Evolutionary conservation across 2,113 vertebrate genomes (phyloP).

Genomic region (Prionailurus viverrinus): DNA sequence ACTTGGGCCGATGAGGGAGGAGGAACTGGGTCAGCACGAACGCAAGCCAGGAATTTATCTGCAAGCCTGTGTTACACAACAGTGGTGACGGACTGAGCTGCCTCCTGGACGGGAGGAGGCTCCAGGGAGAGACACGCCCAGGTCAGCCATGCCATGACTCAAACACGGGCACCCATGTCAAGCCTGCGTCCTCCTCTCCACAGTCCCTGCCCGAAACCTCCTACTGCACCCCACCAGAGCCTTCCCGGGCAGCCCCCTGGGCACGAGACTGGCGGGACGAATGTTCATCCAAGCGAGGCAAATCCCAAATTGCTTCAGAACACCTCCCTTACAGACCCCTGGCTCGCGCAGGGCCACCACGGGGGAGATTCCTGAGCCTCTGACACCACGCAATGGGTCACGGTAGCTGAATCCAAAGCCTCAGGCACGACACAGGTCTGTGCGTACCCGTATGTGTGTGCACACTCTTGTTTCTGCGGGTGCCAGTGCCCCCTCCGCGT

Average conservation of each 20-base stretch:
- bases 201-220: background rate
- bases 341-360: background rate
- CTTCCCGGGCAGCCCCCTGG: background rate
- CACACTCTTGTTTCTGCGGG: background rate
- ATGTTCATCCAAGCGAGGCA: background rate
- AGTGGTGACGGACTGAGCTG: background rate
- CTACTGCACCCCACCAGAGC: background rate
- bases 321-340: background rate
- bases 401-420: background rate
- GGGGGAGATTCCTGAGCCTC: background rate
- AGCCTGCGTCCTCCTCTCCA: background rate
- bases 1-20: background rate
- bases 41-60: background rate
- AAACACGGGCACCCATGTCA: rapidly evolving
- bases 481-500: background rate
- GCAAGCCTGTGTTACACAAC: background rate
- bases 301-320: slow-evolving; percentile 41
- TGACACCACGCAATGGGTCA: background rate
- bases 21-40: background rate
- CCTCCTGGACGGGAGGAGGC: background rate
- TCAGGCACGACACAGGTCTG: background rate
- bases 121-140: rapidly evolving
- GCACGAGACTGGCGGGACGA: background rate
- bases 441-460: rapidly evolving
- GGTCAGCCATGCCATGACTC: background rate